Evolutionary conservation across 2,113 vertebrate genomes (phyloP).

Genomic region (Corythoichthys haematopterus): DNA sequence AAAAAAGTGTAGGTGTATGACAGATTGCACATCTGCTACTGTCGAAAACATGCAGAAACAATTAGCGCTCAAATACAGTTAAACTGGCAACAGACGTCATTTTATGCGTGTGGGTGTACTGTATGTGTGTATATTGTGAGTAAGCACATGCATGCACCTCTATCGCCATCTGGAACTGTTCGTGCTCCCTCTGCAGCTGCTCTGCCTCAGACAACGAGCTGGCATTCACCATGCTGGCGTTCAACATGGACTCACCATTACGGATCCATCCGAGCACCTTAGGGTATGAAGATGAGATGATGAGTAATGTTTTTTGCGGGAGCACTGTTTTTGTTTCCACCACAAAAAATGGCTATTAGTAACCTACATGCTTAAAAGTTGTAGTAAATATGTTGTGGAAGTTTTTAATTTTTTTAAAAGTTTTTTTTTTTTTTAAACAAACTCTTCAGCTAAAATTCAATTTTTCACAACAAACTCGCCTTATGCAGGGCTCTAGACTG

Average conservation of each 20-base stretch:
- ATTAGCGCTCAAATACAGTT: slow-evolving; percentile 36
- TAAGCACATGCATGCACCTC: slow-evolving; percentile 44
- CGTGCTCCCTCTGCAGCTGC: slow-evolving; percentile 94
- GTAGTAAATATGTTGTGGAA: too few species aligned
- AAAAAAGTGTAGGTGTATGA: slow-evolving; percentile 10
- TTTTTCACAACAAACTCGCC: too few species aligned
- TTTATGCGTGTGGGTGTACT: slow-evolving; percentile 6
- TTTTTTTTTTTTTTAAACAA: too few species aligned
- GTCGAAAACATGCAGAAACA: slow-evolving; percentile 41
- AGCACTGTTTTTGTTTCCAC: background rate
- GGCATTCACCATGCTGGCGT: slow-evolving; percentile 93
- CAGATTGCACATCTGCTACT: slow-evolving; percentile 28
- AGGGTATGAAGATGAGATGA: background rate
- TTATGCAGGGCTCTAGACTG: too few species aligned
- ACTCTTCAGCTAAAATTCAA: too few species aligned
- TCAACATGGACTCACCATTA: slow-evolving; percentile 97
- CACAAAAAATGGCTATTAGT: background rate
- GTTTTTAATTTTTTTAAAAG: too few species aligned
- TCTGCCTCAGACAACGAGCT: slow-evolving; percentile 96
- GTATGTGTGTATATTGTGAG: slow-evolving; percentile 10
- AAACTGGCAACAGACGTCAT: slow-evolving; percentile 7
- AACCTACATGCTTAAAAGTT: too few species aligned
- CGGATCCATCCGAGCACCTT: slow-evolving; percentile 97
- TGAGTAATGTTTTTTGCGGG: background rate
- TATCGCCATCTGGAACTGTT: slow-evolving; percentile 87